Base-by-base conservation (phyloP, 1,140 invertebrate genomes). In the Drosophila setifemur region DNA sequence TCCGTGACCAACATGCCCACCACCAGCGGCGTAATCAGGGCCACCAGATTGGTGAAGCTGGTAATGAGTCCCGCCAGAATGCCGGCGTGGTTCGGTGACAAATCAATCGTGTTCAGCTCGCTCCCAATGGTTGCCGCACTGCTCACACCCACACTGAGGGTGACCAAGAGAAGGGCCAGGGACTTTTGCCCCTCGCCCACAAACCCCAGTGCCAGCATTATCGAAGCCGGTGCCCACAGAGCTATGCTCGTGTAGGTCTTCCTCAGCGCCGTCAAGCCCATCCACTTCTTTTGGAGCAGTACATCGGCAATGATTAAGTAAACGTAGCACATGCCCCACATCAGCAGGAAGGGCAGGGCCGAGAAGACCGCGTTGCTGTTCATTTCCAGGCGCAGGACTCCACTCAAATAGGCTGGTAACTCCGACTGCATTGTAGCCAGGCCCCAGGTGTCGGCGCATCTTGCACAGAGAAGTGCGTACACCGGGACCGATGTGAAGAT, bases 361-460 rank as follows among this genome's bases (percentile, higher is more conserved):
- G 95, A 94, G 29, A 94, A 89, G 23, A 94, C 74, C 5, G 96
- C 95, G 85, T 95, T 95, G 42, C 93, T 90, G 85, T 94, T 92
- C 14, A 98, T 94, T 48, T 98, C 91, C 63, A 96, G 95, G 19
- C 93, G 91, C 0, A 99, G 92, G 0, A 98, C 94, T 44, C 94
- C 92, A n/a, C 94, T 94, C 92, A 99, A 94, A 83, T 97, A 99
- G 0, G 94, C 95, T 0, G 98, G 98, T 83, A 99, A 94, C 91
- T 97, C 94, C 0, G 97, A 97, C 28, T 99, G 92, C 50, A 99
- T 92, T 1, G 96, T 98, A 92, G 97, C 98, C 89, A 97, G 97
- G 0, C 97, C 97, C 97, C 97, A 99, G 81, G 97, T 97, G 79
- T 98, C 96, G 0, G 96, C 95, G 85, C 96, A 95, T 79, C 98